Evolutionary conservation across 2,113 vertebrate genomes (phyloP).

Genomic region (Saccopteryx bilineata): DNA sequence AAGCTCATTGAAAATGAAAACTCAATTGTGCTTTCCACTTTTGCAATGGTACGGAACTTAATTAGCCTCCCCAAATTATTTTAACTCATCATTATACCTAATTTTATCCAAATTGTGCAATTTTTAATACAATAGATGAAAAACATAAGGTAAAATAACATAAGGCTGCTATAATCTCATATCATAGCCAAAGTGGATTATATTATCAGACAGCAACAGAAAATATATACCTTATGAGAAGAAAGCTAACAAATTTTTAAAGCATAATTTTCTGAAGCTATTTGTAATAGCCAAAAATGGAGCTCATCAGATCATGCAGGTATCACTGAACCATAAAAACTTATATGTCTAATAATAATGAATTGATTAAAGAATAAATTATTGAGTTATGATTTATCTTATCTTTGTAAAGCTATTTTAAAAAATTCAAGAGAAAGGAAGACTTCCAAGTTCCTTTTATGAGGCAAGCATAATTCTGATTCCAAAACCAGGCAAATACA

Average conservation of each 20-base stretch:
- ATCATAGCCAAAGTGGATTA: neutral
- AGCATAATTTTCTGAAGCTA: neutral
- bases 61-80: neutral
- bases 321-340: neutral
- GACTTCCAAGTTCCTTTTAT: too few relatives aligned
- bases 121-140: neutral
- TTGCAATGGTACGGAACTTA: accelerated
- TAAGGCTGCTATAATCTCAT: accelerated
- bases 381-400: neutral
- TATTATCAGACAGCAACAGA: neutral
- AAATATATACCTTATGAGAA: neutral
- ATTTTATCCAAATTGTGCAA: neutral
- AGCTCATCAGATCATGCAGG: neutral
- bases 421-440: too few relatives aligned
- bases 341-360: neutral
- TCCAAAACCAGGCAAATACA: too few relatives aligned
- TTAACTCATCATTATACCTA: neutral
- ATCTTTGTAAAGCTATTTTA: too few relatives aligned
- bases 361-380: neutral
- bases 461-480: too few relatives aligned
- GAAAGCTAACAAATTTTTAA: neutral
- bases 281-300: neutral
- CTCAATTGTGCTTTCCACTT: neutral
- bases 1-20: neutral
- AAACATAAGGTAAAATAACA: neutral